Conservation (phyloP, 2,888 invertebrate genomes). For the Bombylius major region DNA sequence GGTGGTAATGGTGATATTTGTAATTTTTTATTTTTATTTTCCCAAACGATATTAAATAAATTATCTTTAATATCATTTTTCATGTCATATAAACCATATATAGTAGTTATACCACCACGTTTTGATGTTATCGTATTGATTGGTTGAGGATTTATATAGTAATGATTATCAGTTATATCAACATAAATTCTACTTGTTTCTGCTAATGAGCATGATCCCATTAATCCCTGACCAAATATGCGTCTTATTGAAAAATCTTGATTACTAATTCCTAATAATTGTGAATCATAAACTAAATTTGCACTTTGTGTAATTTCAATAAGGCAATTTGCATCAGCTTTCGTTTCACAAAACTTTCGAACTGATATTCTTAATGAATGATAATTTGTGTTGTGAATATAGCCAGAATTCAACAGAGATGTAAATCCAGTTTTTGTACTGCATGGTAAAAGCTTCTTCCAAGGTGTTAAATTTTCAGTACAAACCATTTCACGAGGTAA, state of each 20-base stretch:
- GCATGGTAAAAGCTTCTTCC: constrained; percentile 95
- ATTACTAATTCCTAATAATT: constrained; percentile 44
- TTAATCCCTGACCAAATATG: constrained; percentile 75
- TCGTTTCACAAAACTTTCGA: constrained; percentile 56
- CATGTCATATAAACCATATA: constrained; percentile 60
- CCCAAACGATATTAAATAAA: constrained; percentile 56
- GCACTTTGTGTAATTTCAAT: constrained; percentile 77
- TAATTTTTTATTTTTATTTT: constrained; percentile 18
- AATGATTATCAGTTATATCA: constrained; percentile 55
- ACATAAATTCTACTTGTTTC: constrained; percentile 66
- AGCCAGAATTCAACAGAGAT: constrained; percentile 76
- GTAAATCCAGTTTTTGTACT: constrained; percentile 79
- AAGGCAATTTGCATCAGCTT: constrained; percentile 43
- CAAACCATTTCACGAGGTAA: constrained; percentile 93
- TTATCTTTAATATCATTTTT: constrained; percentile 37
- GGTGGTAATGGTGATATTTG: constrained; percentile 48
- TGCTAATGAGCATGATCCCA: constrained; percentile 71
- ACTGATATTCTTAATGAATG: constrained; percentile 82
- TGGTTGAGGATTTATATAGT: constrained; percentile 51
- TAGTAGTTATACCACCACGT: constrained; percentile 54
- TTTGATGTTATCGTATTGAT: constrained; percentile 44
- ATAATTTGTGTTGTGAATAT: constrained; percentile 84
- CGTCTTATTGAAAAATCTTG: constrained; percentile 74
- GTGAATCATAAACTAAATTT: constrained; percentile 68
- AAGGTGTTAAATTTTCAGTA: constrained; percentile 97